These are phyloP conservation scores for Luscinia megarhynchos DNA, from an alignment of 2,797 vertebrate species.

Conservation along the genomic window DNA sequence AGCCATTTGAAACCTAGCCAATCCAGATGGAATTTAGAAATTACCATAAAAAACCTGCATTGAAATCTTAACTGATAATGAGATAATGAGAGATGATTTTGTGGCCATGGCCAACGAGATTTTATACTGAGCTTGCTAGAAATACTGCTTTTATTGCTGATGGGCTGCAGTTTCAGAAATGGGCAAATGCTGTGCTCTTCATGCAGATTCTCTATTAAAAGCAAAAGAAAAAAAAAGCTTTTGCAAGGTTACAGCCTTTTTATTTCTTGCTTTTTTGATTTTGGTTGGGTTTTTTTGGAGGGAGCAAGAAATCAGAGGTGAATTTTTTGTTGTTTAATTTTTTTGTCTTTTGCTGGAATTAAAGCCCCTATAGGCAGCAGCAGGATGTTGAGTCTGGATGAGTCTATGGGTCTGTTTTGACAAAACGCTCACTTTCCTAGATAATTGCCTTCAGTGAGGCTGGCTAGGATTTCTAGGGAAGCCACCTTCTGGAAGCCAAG, in stretches of 20 bases:
- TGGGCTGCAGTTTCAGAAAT: not conserved
- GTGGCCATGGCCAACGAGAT: not conserved
- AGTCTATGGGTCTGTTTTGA: not conserved
- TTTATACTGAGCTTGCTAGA: not conserved
- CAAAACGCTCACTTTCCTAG: not conserved
- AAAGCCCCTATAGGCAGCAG: not conserved
- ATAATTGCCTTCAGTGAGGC: not conserved
- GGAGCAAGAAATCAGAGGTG: fast-evolving
- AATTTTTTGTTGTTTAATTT: not conserved
- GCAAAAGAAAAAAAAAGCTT: not conserved
- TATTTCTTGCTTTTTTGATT: not conserved
- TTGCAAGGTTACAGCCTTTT: not conserved
- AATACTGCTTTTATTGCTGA: not conserved
- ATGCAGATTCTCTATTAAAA: not conserved
- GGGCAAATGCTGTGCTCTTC: not conserved
- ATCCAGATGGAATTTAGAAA: not conserved
- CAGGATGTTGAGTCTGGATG: not conserved
- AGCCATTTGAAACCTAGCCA: not conserved
- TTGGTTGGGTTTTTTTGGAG: fast-evolving
- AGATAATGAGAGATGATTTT: not conserved
- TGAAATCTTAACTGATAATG: not conserved
- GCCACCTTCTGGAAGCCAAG: not conserved
- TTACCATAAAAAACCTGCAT: not conserved
- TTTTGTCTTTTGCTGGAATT: not conserved
- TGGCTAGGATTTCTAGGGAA: not conserved